Conservation (phyloP, 1,140 invertebrate species). For the Drosophila cardini region DNA sequence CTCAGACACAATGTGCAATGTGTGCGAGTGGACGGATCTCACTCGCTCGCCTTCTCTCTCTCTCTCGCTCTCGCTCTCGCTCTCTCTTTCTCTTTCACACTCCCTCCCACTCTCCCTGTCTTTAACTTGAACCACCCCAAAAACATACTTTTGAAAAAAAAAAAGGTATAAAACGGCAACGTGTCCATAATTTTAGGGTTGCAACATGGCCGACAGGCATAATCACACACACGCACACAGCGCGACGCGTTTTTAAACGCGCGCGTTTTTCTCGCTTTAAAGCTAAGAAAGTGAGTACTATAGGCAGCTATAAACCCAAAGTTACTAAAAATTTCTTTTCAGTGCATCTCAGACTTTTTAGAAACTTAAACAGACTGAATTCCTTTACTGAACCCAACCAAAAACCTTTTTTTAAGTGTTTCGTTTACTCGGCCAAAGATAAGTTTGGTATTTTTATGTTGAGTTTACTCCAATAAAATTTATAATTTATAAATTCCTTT, state of each 20-base stretch:
- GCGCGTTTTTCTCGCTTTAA: conserved; percentile 58
- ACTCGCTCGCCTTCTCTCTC: neutral
- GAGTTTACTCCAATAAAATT: neutral
- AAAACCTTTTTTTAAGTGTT: no score
- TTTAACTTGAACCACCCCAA: conserved; percentile 14
- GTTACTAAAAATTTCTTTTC: no score
- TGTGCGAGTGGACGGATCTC: neutral
- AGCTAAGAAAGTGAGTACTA: neutral
- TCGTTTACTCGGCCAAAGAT: no score
- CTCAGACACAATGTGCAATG: conserved; percentile 39
- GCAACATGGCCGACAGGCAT: conserved; percentile 49
- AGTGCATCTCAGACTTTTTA: no score
- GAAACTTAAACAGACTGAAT: no score
- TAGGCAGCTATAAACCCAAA: neutral
- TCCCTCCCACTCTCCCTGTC: neutral
- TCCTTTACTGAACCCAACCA: no score
- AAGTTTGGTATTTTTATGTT: neutral
- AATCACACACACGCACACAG: conserved; percentile 35
- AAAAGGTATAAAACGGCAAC: neutral
- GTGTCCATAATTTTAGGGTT: conserved; percentile 40
- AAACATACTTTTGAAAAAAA: neutral
- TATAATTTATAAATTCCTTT: neutral
- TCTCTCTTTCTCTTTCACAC: neutral
- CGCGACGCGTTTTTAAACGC: conserved; percentile 69
- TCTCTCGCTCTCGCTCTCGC: neutral